Percentiles rank a stretch among this genome's conserved stretches.
Evolutionary conservation across 2,113 vertebrate genomes (phyloP).

Genomic region (Lanius collurio): DNA sequence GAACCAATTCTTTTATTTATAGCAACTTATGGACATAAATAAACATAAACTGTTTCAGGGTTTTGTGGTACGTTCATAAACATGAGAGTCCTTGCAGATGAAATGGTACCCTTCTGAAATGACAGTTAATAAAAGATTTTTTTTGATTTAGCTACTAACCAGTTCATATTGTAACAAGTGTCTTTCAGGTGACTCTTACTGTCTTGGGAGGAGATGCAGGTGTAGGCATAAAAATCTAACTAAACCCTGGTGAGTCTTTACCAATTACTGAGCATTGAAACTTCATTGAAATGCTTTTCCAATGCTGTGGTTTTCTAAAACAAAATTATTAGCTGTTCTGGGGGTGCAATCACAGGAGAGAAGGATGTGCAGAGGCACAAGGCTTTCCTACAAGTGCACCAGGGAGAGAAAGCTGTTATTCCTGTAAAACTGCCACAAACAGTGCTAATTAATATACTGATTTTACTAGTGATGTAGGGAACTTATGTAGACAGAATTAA

Average conservation of each 20-base stretch:
- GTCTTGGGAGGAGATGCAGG: not conserved
- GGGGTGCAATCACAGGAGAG: not conserved
- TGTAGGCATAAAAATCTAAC: not conserved
- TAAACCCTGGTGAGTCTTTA: not conserved
- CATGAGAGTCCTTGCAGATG: slow-evolving; percentile 17
- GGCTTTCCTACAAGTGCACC: not conserved
- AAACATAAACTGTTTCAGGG: slow-evolving; percentile 21
- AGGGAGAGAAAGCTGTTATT: not conserved
- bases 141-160: slow-evolving; percentile 4
- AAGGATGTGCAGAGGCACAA: not conserved
- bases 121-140: slow-evolving; percentile 23
- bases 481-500: slow-evolving; percentile 27
- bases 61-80: not conserved
- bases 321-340: not conserved
- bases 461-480: not conserved
- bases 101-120: slow-evolving; percentile 28
- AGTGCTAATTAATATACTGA: not conserved
- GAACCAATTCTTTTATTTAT: not conserved
- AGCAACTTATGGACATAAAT: slow-evolving; percentile 15
- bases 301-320: not conserved
- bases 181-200: not conserved
- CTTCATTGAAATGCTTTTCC: not conserved
- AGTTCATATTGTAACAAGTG: not conserved
- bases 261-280: not conserved
- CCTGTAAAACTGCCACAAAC: slow-evolving; percentile 24